Evolutionary conservation across 2,113 vertebrate species (phyloP).

Genomic region (Isurus oxyrinchus): DNA sequence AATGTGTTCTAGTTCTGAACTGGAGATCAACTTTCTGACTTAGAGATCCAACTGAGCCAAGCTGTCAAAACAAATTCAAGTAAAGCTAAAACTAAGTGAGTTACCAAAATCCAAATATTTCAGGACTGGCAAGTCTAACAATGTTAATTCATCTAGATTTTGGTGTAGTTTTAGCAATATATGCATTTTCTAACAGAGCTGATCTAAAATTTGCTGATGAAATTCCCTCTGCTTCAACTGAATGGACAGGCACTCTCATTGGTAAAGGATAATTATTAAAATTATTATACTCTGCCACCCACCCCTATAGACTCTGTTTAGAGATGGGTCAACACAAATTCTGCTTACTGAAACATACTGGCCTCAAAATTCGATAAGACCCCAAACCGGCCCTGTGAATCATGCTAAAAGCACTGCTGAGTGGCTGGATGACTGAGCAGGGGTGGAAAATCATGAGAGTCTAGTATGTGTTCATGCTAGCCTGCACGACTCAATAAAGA

Average conservation of each 20-base stretch:
- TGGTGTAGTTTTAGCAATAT: background rate
- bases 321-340: background rate
- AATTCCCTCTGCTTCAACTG: background rate
- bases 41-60: background rate
- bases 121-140: background rate
- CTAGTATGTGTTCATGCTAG: too few species aligned
- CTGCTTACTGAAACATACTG: background rate
- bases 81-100: background rate
- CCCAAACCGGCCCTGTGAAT: too few species aligned
- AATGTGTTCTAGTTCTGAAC: background rate
- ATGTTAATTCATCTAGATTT: background rate
- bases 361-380: background rate
- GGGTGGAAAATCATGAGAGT: too few species aligned
- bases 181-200: background rate
- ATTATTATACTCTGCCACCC: background rate
- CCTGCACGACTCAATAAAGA: too few species aligned
- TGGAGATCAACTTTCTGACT: background rate
- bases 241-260: background rate
- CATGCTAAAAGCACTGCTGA: too few species aligned
- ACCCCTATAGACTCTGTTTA: background rate
- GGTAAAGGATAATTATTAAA: background rate
- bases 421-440: too few species aligned
- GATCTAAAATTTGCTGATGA: background rate
- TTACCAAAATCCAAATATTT: background rate
- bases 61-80: background rate